Evolutionary conservation across 35 echinoderm and acorn worm species (phyloP).

Genomic region (Nesometra sesokonis): DNA sequence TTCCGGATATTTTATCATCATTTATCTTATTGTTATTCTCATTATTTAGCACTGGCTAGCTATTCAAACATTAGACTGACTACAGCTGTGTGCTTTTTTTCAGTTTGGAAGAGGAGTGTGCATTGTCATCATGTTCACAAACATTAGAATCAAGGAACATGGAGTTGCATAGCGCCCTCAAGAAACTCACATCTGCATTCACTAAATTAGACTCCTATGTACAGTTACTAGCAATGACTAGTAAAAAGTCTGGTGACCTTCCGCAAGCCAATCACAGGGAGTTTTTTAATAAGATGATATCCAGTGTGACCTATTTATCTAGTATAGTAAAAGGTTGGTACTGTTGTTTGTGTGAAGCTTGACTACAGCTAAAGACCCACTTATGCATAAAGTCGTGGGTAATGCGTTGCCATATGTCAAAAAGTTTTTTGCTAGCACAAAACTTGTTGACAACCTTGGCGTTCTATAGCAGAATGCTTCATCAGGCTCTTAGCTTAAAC

Average conservation of each 20-base stretch:
- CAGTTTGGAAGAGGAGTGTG: slow-evolving; percentile 98
- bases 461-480: neutral
- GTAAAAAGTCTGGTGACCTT: slow-evolving; percentile 64
- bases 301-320: slow-evolving; percentile 50
- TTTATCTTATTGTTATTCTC: too few species aligned
- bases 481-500: too few species aligned
- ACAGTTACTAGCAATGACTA: slow-evolving; percentile 58
- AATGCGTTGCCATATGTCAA: too few species aligned
- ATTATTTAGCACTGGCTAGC: too few species aligned
- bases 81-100: too few species aligned
- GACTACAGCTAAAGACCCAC: too few species aligned
- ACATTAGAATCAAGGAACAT: slow-evolving; percentile 90
- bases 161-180: slow-evolving; percentile 78
- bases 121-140: slow-evolving; percentile 74
- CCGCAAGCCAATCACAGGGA: slow-evolving; percentile 61
- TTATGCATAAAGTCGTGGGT: too few species aligned
- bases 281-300: slow-evolving; percentile 70
- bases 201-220: slow-evolving; percentile 70
- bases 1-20: too few species aligned
- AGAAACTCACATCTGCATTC: slow-evolving; percentile 61
- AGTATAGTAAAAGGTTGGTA: slow-evolving; percentile 73
- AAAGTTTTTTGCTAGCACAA: too few species aligned
- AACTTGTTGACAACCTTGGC: too few species aligned
- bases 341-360: too few species aligned
- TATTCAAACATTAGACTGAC: too few species aligned